Conservation (phyloP, 2,113 vertebrate genomes). For the Rynchops niger region DNA sequence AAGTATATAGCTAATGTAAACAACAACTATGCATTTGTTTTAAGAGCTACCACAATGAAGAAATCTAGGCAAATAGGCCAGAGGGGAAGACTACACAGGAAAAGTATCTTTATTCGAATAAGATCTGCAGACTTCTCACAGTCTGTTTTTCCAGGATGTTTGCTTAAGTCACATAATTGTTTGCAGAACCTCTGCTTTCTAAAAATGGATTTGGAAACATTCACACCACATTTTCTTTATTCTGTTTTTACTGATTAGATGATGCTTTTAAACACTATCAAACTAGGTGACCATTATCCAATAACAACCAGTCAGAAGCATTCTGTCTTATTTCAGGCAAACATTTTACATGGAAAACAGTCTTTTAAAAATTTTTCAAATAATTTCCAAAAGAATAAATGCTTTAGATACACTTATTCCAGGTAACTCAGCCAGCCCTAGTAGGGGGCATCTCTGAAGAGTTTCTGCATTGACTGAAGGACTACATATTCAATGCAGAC, state of each 20-base stretch:
- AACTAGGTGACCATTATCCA: background rate
- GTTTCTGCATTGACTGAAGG: background rate
- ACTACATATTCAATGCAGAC: background rate
- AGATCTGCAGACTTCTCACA: background rate
- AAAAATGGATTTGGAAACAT: background rate
- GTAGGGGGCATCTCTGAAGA: background rate
- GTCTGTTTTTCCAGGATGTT: constrained; percentile 9
- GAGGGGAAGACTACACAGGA: background rate
- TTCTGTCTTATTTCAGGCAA: background rate
- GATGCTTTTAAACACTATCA: background rate
- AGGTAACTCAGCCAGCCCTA: background rate
- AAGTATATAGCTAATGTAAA: constrained; percentile 13
- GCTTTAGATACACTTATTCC: background rate
- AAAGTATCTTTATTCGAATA: background rate
- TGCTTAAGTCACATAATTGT: background rate
- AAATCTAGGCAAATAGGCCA: background rate
- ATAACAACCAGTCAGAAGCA: background rate
- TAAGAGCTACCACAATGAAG: background rate
- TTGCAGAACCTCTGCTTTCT: constrained; percentile 37
- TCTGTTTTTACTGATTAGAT: background rate
- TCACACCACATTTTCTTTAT: background rate
- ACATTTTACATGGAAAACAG: background rate
- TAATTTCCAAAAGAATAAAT: background rate
- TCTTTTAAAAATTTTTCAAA: background rate
- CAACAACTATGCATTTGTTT: background rate